These are phyloP conservation scores for Camponotus vicinus DNA, from an alignment of 1,140 invertebrate genomes.

Conservation along the genomic window DNA sequence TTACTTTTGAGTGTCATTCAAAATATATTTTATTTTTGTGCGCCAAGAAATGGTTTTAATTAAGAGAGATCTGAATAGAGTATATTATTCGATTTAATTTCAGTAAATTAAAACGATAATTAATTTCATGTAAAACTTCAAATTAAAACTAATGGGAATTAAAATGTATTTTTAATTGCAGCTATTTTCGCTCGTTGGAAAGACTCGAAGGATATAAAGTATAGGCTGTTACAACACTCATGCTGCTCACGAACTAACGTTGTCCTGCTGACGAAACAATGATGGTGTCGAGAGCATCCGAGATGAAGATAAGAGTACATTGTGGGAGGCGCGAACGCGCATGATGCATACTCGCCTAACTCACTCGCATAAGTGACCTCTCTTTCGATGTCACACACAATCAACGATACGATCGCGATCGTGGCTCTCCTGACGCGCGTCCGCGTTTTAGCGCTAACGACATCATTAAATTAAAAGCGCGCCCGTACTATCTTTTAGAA, in stretches of 20 bases:
- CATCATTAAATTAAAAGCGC: constrained; percentile 67
- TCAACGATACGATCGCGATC: constrained; percentile 33
- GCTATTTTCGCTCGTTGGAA: neutral
- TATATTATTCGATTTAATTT: too few relatives aligned
- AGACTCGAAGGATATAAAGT: neutral
- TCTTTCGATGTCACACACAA: neutral
- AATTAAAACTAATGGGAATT: neutral
- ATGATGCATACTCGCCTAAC: constrained; percentile 41
- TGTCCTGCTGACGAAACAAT: constrained; percentile 15
- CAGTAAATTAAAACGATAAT: neutral
- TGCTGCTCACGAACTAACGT: neutral
- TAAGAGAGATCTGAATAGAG: too few relatives aligned
- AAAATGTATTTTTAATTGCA: neutral
- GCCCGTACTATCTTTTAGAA: constrained; percentile 24
- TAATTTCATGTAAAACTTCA: neutral
- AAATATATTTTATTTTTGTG: too few relatives aligned
- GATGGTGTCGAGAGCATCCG: constrained; percentile 28
- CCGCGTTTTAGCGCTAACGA: constrained; percentile 5
- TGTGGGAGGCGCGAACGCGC: neutral
- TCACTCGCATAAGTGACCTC: constrained; percentile 28
- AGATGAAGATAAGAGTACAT: constrained; percentile 54
- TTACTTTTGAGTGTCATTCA: neutral
- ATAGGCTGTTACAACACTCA: neutral
- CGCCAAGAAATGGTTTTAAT: too few relatives aligned
- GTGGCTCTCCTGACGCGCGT: neutral